Percentiles rank a stretch among this genome's conserved stretches.
Evolutionary conservation across 2,888 invertebrate species (phyloP).

Genomic region (Sesamia inferens): DNA sequence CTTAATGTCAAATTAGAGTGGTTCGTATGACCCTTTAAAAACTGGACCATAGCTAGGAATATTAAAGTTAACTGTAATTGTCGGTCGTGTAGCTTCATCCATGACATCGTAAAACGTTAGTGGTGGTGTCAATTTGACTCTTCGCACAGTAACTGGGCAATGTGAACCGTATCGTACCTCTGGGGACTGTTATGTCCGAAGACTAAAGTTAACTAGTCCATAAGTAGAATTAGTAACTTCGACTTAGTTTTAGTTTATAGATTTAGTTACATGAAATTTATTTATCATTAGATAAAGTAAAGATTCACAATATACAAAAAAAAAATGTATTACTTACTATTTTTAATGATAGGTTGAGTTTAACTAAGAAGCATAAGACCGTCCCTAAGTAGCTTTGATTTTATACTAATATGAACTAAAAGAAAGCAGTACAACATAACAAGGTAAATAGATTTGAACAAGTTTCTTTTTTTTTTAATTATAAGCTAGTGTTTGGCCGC

Average conservation of each 20-base stretch:
- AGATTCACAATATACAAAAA: too few relatives aligned
- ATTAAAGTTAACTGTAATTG: constrained; percentile 56
- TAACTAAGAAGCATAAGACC: too few relatives aligned
- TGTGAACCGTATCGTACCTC: constrained; percentile 17
- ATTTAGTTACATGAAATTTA: too few relatives aligned
- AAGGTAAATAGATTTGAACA: not conserved
- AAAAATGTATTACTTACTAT: too few relatives aligned
- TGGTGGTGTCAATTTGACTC: constrained; percentile 53
- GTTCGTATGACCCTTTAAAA: constrained; percentile 1
- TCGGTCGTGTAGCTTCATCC: constrained; percentile 53
- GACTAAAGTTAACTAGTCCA: constrained; percentile 11
- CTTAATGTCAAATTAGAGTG: not conserved
- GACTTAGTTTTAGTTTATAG: too few relatives aligned
- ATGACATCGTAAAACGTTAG: constrained; percentile 59
- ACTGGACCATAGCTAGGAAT: constrained; percentile 32
- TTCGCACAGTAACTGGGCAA: constrained; percentile 37
- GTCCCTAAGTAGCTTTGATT: not conserved
- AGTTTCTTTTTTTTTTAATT: too few relatives aligned
- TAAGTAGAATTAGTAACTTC: not conserved
- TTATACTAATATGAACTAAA: not conserved
- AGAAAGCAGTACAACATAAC: not conserved
- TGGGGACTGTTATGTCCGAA: constrained; percentile 26
- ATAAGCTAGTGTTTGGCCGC: too few relatives aligned
- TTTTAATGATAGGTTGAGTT: too few relatives aligned
- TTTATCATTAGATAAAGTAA: too few relatives aligned